phyloP scores from a whole-genome alignment of 2,113 vertebrate species.

The Uropsilus gracilis region DNA sequence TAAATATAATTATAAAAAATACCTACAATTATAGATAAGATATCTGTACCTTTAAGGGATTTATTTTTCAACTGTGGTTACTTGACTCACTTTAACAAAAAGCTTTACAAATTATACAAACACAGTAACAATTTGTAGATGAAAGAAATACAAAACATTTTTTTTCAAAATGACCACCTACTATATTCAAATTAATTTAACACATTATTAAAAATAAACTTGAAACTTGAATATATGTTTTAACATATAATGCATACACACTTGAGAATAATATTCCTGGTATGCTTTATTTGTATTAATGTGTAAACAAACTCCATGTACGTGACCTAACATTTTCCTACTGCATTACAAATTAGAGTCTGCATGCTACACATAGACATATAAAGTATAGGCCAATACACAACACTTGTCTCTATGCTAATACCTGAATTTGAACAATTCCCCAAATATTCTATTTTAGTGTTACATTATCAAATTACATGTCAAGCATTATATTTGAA shows the following conservation, averaged over 20 bases:
- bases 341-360: background rate
- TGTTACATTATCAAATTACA: background rate
- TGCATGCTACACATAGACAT: background rate
- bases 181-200: constrained; percentile 47
- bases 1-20: constrained; percentile 62
- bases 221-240: background rate
- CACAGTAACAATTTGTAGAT: background rate
- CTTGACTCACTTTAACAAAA: constrained; percentile 61
- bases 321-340: background rate
- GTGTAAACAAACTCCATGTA: background rate
- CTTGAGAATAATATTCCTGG: constrained; percentile 14
- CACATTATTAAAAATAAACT: constrained; percentile 42
- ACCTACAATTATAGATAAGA: constrained; percentile 66
- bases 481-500: constrained; percentile 34
- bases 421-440: constrained; percentile 25
- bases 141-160: constrained; percentile 39
- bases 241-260: background rate
- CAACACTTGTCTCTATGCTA: constrained; percentile 28
- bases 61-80: constrained; percentile 60
- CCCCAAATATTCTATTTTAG: constrained; percentile 13
- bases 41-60: constrained; percentile 64
- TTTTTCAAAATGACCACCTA: constrained; percentile 59
- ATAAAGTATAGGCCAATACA: constrained; percentile 6
- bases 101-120: constrained; percentile 30
- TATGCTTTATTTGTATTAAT: background rate